Conservation (phyloP, 2,888 invertebrate genomes). For the Eucera pruinosa region DNA sequence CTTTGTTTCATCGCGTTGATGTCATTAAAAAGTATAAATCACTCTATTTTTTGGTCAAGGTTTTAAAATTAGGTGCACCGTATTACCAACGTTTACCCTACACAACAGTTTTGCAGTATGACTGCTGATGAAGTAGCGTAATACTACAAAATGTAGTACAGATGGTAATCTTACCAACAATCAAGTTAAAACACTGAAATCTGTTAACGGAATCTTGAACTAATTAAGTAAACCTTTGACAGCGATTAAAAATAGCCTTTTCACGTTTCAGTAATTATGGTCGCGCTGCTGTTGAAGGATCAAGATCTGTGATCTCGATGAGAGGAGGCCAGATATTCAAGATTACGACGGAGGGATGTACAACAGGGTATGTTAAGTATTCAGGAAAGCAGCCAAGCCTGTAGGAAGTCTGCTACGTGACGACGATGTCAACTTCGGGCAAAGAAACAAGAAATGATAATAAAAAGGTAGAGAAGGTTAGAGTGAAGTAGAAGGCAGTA, state of each 20-base stretch:
- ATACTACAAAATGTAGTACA: too few species aligned
- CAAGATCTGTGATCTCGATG: slow-evolving; percentile 69
- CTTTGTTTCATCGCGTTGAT: too few species aligned
- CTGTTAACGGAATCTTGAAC: neutral
- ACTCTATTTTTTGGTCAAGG: too few species aligned
- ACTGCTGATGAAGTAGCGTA: too few species aligned
- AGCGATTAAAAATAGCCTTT: neutral
- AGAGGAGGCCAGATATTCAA: slow-evolving; percentile 34
- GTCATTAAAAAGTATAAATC: too few species aligned
- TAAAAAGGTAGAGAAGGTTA: slow-evolving; percentile 51
- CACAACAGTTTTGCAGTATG: too few species aligned
- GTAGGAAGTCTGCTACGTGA: slow-evolving; percentile 83
- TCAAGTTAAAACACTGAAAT: neutral
- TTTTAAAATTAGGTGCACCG: too few species aligned
- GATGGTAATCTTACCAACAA: too few species aligned
- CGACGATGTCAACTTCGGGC: slow-evolving; percentile 76
- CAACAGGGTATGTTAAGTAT: slow-evolving; percentile 72
- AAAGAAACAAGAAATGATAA: slow-evolving; percentile 69
- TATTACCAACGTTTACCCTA: too few species aligned
- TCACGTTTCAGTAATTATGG: neutral
- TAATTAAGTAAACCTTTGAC: too few species aligned
- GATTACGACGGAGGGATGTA: slow-evolving; percentile 38
- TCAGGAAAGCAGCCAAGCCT: slow-evolving; percentile 72
- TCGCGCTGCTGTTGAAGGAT: slow-evolving; percentile 48
- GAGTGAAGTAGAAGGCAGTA: slow-evolving; percentile 44